Evolutionary conservation across 1,140 invertebrate genomes (phyloP), one percentile per base, ranked within the genome.

Genomic region (Brachionus asplanchnoidis): DNA sequence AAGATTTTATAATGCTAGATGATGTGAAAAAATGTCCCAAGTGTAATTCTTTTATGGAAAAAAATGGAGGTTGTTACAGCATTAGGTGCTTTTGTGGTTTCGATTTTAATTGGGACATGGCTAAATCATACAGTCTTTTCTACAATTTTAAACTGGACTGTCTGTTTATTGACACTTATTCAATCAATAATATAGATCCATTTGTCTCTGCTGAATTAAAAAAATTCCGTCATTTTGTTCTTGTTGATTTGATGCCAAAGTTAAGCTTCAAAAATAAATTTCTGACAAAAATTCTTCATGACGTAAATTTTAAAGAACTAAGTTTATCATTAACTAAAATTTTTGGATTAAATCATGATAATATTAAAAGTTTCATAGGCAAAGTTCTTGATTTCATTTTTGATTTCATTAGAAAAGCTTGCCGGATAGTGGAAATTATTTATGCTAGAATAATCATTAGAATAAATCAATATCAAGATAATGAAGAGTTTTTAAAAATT

Each of bases 1-100:
- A 73, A 73, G 36, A 73, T 17, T 11, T 42, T 8, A 42, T 32
- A 40, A 32, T 73, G 17, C 8, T 73, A 40, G 20, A n/a, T 17
- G 14, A 26, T 6, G 79, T 56, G 0, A 83, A 83, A 83, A 53
- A 53, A 66, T 83, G 79, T 83, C 79, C 79, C 11, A 44, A 28
- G 26, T 83, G 79, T 7, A 14, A 40, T 7, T 36, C 14, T 3
- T 66, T 26, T 46, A 32, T 83, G 2, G 53, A 65, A 83, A 83
- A 83, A 53, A 66, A 66, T 46, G 66, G 20, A 46, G 79, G 79
- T 7, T 83, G 79, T 50, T 6, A 36, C n/a, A 56, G 42, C 32
- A 68, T 83, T 26, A 4, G 9, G 26, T 83, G 79, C 26, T 3
- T 65, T 36, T 83, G 79, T 70, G 36, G 56, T 14, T 23, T 44